These are phyloP conservation scores for Colostygia pectinataria DNA, from an alignment of 2,888 invertebrate species.

Conservation along the genomic window DNA sequence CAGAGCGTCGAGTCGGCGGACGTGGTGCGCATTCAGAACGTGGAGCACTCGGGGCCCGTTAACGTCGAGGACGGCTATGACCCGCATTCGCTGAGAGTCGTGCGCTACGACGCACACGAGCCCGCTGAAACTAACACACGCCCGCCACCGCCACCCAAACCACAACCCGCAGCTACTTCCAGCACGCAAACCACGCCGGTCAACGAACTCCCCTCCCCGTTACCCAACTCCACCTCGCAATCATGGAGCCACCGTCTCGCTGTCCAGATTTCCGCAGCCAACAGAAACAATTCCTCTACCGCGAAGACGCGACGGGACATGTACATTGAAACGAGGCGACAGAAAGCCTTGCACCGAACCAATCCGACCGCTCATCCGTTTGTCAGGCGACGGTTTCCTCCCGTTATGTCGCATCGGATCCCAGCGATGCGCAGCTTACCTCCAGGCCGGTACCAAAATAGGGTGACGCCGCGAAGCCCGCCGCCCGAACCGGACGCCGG, in stretches of 20 bases:
- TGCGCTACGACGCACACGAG: constrained; percentile 11
- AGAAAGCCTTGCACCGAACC: constrained; percentile 70
- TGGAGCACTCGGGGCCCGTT: constrained; percentile 66
- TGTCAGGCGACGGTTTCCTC: constrained; percentile 60
- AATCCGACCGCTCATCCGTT: constrained; percentile 70
- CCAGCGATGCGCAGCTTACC: constrained; percentile 62
- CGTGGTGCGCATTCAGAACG: constrained; percentile 68
- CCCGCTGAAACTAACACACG: not conserved
- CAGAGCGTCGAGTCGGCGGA: constrained; percentile 62
- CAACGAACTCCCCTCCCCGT: constrained; percentile 36
- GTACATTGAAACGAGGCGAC: constrained; percentile 65
- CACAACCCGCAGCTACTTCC: constrained; percentile 27
- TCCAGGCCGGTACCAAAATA: constrained; percentile 41
- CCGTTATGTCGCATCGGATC: constrained; percentile 65
- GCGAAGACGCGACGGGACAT: constrained; percentile 67
- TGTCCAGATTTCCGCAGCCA: constrained; percentile 74
- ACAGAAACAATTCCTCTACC: constrained; percentile 69
- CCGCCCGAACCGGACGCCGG: constrained; percentile 43
- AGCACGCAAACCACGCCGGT: constrained; percentile 21
- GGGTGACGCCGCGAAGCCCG: constrained; percentile 40
- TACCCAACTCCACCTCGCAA: constrained; percentile 41
- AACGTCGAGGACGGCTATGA: constrained; percentile 71
- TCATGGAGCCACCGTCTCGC: constrained; percentile 73
- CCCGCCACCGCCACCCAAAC: not conserved
- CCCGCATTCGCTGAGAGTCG: constrained; percentile 40